Evolutionary conservation across 2,113 vertebrate species (phyloP).

Genomic region (Myrmecobius fasciatus): DNA sequence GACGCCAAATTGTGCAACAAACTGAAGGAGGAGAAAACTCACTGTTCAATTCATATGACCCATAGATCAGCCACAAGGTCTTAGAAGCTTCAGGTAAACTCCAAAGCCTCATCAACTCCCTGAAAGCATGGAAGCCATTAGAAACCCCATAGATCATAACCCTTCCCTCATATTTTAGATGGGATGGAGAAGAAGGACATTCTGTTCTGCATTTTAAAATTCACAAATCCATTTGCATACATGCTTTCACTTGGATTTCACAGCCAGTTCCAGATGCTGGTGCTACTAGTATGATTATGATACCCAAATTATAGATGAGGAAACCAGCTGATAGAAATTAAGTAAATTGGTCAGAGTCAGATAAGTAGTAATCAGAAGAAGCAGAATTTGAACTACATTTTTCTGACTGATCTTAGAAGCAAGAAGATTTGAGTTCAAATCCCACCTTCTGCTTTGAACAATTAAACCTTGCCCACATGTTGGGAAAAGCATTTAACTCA

Average conservation of each 20-base stretch:
- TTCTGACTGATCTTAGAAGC: not conserved
- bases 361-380: not conserved
- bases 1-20: not conserved
- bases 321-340: not conserved
- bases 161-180: not conserved
- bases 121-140: not conserved
- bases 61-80: not conserved
- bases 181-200: not conserved
- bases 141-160: not conserved
- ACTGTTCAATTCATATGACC: not conserved
- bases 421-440: not conserved
- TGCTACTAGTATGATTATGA: not conserved
- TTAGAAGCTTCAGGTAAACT: not conserved
- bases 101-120: not conserved
- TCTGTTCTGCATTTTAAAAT: not conserved
- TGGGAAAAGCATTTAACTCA: not conserved
- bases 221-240: not conserved
- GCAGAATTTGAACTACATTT: not conserved
- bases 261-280: not conserved
- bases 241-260: not conserved
- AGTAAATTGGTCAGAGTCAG: not conserved
- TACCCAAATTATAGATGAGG: not conserved
- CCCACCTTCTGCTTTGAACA: not conserved
- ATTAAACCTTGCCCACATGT: not conserved
- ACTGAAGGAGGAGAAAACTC: not conserved